Evolutionary conservation across 2,113 vertebrate species (phyloP), one percentile per base, ranked within the genome.

Genomic region (Oryzias celebensis): DNA sequence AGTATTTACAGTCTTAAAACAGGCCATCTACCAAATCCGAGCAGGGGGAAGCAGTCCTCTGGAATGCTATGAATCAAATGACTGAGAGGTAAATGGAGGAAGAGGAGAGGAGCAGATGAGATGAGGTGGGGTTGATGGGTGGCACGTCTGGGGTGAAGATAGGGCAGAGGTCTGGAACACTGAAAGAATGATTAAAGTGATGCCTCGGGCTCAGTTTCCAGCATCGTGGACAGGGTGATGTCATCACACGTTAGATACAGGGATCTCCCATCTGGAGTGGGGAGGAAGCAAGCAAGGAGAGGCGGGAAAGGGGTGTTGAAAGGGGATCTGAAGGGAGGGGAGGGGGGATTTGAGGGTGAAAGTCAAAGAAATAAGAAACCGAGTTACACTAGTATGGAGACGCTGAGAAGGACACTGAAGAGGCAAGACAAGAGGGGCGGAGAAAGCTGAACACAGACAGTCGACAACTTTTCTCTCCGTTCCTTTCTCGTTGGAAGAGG

Each of bases 371-470:
- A 77, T 47, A 56, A 59, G 59, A 68, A 73, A 64, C 45, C 2
- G 48, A 75, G 60, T 45, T 59, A 31, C 24, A 56, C 52, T 23
- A 49, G 58, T 23, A 52, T 16, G 20, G 67, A 43, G 49, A 17
- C 42, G 22, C 62, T 15, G 62, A 47, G 67, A 48, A 17, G 63
- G 45, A 57, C 67, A 66, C 62, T 55, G 77, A 71, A 60, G 62
- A 41, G 56, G 14, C 31, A 53, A 31, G 51, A 48, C 22, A 36
- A 66, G 58, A 83, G 85, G 83, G 87, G 83, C 82, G 83, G 80
- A 67, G 77, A 80, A 89, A 91, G 83, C 89, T 91, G 73, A 80
- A 85, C 84, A 72, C 78, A 52, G 74, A 67, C 72, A 83, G 79
- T 78, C 67, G 41, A 36, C 49, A 88, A 91, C 84, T 87, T 89